Evolutionary conservation across 2,113 vertebrate genomes (phyloP), one percentile per base, ranked within the genome.

Genomic region (Sardina pilchardus): DNA sequence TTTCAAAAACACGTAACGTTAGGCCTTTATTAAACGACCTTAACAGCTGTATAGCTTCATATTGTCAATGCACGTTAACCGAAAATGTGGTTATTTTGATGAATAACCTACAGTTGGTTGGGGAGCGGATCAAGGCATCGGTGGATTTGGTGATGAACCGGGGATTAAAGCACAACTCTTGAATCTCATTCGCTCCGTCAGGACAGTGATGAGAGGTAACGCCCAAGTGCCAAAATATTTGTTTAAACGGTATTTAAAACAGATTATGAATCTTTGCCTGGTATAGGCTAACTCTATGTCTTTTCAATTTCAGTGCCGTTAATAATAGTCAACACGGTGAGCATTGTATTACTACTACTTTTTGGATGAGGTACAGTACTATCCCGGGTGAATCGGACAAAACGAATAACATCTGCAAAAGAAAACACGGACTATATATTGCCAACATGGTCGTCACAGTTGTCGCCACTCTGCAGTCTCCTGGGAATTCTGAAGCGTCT

Each of bases 81-180:
- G 71, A 78, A 16, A 78, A 12, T 82, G 6, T 48, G 19, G 14
- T 42, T 59, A 56, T 59, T 24, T 34, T 36, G 26, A 30, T 53
- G 16, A 36, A 26, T 83, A 14, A 34, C 82, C 71, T 90, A 1
- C 93, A 99, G 98, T 99, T 89, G 98, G 98, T 85, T 99, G 97
- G 96, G 97, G 97, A 86, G 95, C 95, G 0, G 98, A 99, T 5
- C 98, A 99, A 88, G 96, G 97, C 71, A 96, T 98, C 81, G 97
- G 97, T 84, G 98, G 98, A 84, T 99, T 99, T 84, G 98, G 97
- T 90, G 98, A 99, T 86, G 97, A 99, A 87, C 98, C 98, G 48
- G 98, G 98, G 92, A 94, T 99, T 93, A 99, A 99, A 94, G 97
- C 96, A 26, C 98, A 99, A 90, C 89, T 99, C 56, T 96, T 95